phyloP scores from a whole-genome alignment of 1,140 invertebrate genomes.

The Temnothorax longispinosus region DNA sequence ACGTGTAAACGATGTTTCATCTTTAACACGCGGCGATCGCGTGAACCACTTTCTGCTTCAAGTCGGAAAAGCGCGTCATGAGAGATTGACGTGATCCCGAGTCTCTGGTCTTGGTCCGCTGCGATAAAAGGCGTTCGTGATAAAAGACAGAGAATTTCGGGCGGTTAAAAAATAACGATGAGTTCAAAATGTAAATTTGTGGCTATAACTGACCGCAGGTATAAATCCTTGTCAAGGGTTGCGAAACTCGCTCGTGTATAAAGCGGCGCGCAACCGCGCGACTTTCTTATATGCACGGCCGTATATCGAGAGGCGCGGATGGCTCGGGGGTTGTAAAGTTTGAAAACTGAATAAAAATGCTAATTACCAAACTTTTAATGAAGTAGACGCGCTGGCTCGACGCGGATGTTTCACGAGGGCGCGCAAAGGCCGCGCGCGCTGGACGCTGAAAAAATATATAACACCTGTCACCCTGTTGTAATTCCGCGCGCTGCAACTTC shows the following conservation, averaged over 20 bases:
- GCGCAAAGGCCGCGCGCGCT: not conserved
- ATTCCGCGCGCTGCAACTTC: constrained; percentile 34
- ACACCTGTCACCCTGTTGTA: constrained; percentile 29
- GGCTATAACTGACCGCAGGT: not conserved
- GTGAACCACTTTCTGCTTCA: not conserved
- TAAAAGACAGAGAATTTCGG: not conserved
- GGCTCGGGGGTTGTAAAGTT: constrained; percentile 30
- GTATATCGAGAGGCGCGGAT: constrained; percentile 24
- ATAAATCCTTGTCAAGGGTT: not conserved
- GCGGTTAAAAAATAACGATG: not conserved
- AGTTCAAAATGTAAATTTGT: constrained; percentile 3
- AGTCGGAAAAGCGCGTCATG: not conserved
- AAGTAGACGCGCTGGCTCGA: constrained; percentile 33
- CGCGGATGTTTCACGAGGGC: not conserved
- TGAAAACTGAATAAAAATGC: constrained; percentile 61
- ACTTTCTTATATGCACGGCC: constrained; percentile 50
- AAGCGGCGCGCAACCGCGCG: not conserved
- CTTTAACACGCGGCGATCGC: constrained; percentile 14
- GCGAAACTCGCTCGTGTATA: not conserved
- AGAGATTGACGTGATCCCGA: not conserved
- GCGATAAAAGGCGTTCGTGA: not conserved
- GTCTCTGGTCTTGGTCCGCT: not conserved
- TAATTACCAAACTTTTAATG: constrained; percentile 58
- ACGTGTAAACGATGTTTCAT: constrained; percentile 17
- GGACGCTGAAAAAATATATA: constrained; percentile 16